Conservation (phyloP, 2,888 invertebrate genomes). For the Zhengitettix transpicula region DNA sequence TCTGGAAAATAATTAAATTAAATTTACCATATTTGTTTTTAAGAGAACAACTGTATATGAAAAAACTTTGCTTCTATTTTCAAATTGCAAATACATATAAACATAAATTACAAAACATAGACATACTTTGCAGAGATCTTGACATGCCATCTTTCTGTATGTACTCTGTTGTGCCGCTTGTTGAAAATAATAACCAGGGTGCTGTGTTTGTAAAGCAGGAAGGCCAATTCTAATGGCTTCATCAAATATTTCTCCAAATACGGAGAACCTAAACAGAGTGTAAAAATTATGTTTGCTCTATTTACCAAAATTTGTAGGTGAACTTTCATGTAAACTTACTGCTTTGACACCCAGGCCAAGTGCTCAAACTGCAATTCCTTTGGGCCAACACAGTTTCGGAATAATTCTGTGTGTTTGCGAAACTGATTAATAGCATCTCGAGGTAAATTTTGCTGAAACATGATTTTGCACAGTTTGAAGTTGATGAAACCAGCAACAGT, state of each 20-base stretch:
- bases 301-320: no score
- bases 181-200: conserved; percentile 94
- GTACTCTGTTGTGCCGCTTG: conserved; percentile 81
- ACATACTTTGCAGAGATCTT: conserved; percentile 48
- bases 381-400: conserved; percentile 63
- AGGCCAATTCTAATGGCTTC: conserved; percentile 84
- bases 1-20: no score
- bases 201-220: conserved; percentile 87
- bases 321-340: conserved; percentile 36
- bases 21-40: no score
- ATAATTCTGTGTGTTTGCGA: conserved; percentile 78
- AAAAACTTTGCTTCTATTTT: no score
- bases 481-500: conserved; percentile 89
- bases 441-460: conserved; percentile 77
- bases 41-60: no score
- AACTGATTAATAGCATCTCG: conserved; percentile 92
- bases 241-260: conserved; percentile 91
- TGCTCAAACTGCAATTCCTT: conserved; percentile 85
- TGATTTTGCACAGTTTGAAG: conserved; percentile 84
- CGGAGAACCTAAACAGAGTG: conserved; percentile 35
- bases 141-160: conserved; percentile 56
- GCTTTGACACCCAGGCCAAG: conserved; percentile 86
- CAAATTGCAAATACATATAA: no score
- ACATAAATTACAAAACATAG: no score
- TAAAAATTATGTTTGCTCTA: not conserved